A percentile compares a stretch with the other conserved stretches of the same genome.
phyloP scores from a whole-genome alignment of 2,797 vertebrate genomes.

The Glossophaga mutica region DNA sequence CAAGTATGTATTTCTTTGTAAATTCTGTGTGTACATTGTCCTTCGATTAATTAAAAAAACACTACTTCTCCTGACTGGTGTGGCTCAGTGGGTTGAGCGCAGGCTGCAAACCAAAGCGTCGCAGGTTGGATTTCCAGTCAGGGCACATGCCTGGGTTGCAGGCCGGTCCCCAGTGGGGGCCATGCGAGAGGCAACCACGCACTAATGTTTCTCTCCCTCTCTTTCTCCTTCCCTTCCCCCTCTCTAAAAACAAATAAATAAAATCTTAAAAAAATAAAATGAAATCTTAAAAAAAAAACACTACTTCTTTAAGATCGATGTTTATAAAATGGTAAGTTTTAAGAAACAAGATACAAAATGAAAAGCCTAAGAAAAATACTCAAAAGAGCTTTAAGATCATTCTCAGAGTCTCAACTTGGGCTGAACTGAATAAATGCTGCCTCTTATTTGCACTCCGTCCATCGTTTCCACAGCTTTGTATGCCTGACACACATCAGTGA shows the following conservation, averaged over 20 bases:
- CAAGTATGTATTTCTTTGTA: not conserved
- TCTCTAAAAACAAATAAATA: no score
- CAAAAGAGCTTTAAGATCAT: not conserved
- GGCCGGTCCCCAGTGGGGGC: no score
- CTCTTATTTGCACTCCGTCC: not conserved
- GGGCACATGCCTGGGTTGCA: no score
- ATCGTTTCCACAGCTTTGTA: not conserved
- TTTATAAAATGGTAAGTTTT: slow-evolving; percentile 7
- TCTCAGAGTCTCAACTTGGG: not conserved
- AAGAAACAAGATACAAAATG: not conserved
- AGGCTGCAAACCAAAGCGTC: no score
- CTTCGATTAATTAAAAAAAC: slow-evolving; percentile 10
- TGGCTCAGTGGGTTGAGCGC: no score
- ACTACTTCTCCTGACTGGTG: not conserved
- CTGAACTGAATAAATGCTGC: not conserved
- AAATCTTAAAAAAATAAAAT: no score
- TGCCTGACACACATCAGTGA: not conserved
- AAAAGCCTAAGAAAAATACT: not conserved
- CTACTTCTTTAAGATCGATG: not conserved
- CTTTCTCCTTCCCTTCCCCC: no score
- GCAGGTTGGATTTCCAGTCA: no score
- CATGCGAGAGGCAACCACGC: no score
- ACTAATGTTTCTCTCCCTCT: no score
- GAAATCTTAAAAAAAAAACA: not conserved
- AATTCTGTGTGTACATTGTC: not conserved